phyloP scores from a whole-genome alignment of 2,888 invertebrate genomes.

The Eutolmus rufibarbis region DNA sequence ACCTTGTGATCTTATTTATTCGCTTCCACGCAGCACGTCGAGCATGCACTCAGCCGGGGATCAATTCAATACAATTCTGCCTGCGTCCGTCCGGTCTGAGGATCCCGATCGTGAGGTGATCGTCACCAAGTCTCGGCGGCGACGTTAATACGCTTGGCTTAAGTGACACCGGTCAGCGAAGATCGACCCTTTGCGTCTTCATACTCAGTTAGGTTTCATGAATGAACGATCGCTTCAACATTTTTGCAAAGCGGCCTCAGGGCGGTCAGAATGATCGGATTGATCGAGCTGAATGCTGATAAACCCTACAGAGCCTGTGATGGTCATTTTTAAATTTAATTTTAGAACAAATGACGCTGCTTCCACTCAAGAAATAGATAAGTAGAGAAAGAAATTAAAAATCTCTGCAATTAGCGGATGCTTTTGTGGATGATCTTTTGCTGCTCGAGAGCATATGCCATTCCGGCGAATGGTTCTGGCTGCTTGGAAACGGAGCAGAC shows the following conservation, averaged over 20 bases:
- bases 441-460: background rate
- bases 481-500: background rate
- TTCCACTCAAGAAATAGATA: background rate
- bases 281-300: background rate
- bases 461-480: background rate
- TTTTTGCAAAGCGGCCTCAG: background rate
- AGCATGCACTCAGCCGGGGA: background rate
- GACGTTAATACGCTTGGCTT: background rate
- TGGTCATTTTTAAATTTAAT: background rate
- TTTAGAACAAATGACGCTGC: background rate
- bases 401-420: background rate
- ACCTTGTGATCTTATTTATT: conserved; percentile 42
- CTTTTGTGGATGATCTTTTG: background rate
- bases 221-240: background rate
- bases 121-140: background rate
- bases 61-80: background rate
- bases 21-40: background rate
- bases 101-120: background rate
- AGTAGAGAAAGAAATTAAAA: background rate
- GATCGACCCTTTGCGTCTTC: background rate
- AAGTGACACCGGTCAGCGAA: background rate
- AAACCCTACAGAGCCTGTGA: background rate
- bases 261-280: background rate
- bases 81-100: background rate
- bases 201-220: background rate